Percentiles rank a stretch among this genome's conserved stretches.
These are phyloP conservation scores for Gari tellinella DNA, from an alignment of 2,888 invertebrate species.

Conservation along the genomic window DNA sequence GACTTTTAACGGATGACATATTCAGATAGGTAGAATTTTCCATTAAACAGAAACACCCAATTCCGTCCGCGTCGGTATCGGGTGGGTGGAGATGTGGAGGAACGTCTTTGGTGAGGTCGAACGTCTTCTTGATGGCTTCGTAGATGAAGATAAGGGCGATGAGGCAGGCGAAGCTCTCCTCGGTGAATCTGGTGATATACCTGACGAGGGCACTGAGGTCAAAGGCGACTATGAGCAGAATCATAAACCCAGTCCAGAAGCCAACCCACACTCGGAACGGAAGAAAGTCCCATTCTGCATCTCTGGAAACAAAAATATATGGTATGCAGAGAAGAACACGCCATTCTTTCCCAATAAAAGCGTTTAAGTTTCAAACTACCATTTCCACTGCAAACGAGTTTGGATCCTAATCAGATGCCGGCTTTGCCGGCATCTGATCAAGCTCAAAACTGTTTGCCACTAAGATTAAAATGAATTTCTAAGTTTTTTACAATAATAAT, in stretches of 20 bases:
- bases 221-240: conserved; percentile 94
- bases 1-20: neutral
- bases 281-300: conserved; percentile 95
- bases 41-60: conserved; percentile 55
- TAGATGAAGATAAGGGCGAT: conserved; percentile 99
- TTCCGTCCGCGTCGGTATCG: neutral
- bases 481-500: no score
- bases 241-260: conserved; percentile 94
- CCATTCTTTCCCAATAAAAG: no score
- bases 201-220: conserved; percentile 98
- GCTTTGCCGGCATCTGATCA: no score
- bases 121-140: conserved; percentile 97
- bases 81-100: conserved; percentile 59
- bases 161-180: conserved; percentile 98
- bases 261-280: conserved; percentile 98
- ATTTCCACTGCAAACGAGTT: no score
- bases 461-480: no score
- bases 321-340: no score
- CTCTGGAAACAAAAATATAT: conserved; percentile 86
- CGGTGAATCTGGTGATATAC: conserved; percentile 98
- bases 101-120: conserved; percentile 85
- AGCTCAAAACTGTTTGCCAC: no score
- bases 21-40: conserved; percentile 24
- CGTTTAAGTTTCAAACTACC: no score
- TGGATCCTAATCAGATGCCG: no score